These are phyloP conservation scores for Microcebus tavaratra DNA, from an alignment of 2,113 vertebrate genomes.

Conservation along the genomic window DNA sequence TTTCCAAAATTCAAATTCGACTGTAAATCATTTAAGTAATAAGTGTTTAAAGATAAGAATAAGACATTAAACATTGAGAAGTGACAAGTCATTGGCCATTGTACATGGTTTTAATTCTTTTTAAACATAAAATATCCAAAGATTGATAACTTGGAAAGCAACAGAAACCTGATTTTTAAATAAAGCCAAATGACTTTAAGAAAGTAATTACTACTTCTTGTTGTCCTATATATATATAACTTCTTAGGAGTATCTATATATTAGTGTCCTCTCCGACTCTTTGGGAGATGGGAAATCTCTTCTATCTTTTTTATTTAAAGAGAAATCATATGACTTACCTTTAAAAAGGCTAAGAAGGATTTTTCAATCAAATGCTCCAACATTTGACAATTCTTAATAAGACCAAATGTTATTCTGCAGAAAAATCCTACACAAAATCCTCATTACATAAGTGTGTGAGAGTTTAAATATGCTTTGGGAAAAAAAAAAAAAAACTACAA, in stretches of 20 bases:
- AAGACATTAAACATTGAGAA: background rate
- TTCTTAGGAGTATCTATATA: background rate
- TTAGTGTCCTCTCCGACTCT: background rate
- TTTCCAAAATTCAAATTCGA: background rate
- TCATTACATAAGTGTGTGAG: constrained; percentile 55
- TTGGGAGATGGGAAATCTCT: background rate
- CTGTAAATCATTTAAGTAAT: background rate
- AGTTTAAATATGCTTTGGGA: constrained; percentile 79
- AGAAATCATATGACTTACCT: constrained; percentile 80
- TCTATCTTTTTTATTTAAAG: background rate
- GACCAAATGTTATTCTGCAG: constrained; percentile 62
- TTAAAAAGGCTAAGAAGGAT: constrained; percentile 48
- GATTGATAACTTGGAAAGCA: background rate
- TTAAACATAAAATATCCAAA: background rate
- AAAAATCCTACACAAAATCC: constrained; percentile 64
- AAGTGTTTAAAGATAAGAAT: background rate
- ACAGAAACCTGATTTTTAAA: background rate
- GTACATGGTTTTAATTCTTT: background rate
- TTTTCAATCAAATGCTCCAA: constrained; percentile 67
- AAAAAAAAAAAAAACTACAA: background rate
- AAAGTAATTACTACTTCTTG: background rate
- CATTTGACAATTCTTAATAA: constrained; percentile 63
- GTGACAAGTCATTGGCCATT: background rate
- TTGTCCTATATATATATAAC: background rate
- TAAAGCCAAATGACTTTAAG: constrained; percentile 22